phyloP scores from a whole-genome alignment of 2,113 vertebrate species.

The Boleophthalmus pectinirostris region DNA sequence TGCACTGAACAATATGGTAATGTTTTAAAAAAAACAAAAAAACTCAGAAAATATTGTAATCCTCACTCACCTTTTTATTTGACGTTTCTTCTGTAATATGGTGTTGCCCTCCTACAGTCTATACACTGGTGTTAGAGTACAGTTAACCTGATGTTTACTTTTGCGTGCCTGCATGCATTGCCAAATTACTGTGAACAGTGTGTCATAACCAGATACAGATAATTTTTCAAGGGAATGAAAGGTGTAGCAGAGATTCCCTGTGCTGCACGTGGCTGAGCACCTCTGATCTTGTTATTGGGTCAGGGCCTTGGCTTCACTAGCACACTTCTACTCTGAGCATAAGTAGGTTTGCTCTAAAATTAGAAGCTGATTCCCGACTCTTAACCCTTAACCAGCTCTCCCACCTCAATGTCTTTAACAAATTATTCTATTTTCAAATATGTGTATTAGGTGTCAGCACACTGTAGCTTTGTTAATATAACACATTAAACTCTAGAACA shows the following conservation, averaged over 20 bases:
- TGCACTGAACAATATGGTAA: background rate
- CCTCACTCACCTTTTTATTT: background rate
- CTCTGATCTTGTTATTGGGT: constrained; percentile 76
- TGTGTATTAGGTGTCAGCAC: background rate
- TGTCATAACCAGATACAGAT: background rate
- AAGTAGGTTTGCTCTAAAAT: constrained; percentile 74
- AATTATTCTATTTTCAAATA: background rate
- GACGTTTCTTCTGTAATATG: too few species aligned
- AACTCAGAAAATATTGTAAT: background rate
- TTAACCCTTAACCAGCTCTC: constrained; percentile 57
- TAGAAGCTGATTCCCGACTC: constrained; percentile 67
- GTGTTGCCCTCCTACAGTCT: background rate
- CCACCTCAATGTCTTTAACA: constrained; percentile 11
- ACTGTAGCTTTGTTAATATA: background rate
- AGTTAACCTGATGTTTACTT: background rate
- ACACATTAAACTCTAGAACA: background rate
- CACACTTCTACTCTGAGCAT: constrained; percentile 64
- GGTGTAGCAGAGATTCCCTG: constrained; percentile 36
- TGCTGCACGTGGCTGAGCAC: constrained; percentile 42
- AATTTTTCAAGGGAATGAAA: constrained; percentile 19
- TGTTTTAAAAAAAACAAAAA: background rate
- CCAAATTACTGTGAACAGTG: background rate
- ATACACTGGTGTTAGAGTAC: background rate
- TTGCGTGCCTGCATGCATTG: background rate
- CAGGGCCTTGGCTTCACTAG: constrained; percentile 65